A percentile compares a stretch with the other conserved stretches of the same genome.
Conservation (phyloP, 2,797 vertebrate species). For the Adelosebastes latens region DNA sequence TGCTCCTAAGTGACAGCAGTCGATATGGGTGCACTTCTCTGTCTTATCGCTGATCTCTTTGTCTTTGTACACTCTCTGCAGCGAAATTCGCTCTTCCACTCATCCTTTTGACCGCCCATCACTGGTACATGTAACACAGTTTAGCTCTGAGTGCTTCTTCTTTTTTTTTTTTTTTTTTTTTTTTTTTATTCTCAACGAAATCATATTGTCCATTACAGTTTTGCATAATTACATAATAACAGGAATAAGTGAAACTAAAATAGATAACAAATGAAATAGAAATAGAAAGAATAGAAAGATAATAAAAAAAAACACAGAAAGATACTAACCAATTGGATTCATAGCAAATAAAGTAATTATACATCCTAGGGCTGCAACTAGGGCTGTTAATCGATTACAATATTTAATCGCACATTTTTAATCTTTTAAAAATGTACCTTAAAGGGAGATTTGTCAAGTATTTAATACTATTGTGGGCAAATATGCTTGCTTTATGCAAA, state of each 20-base stretch:
- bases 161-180: neutral
- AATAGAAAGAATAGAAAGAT: neutral
- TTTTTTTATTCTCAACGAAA: neutral
- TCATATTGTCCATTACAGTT: neutral
- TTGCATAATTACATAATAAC: neutral
- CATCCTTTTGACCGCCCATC: slow-evolving; percentile 55
- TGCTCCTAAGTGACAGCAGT: slow-evolving; percentile 82
- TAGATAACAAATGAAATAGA: neutral
- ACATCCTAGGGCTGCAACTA: neutral
- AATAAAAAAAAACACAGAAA: neutral
- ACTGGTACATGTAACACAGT: slow-evolving; percentile 54
- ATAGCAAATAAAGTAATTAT: neutral
- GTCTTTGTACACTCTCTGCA: slow-evolving; percentile 70
- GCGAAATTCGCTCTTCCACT: slow-evolving; percentile 48
- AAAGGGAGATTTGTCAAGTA: no score
- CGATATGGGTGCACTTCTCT: slow-evolving; percentile 74
- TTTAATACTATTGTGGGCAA: no score
- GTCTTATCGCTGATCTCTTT: slow-evolving; percentile 79
- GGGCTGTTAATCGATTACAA: no score
- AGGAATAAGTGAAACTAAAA: neutral
- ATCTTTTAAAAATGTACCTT: no score
- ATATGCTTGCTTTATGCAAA: no score
- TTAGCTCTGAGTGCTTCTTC: neutral
- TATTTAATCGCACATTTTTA: no score
- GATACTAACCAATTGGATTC: neutral